A percentile compares a stretch with the other conserved stretches of the same genome.
phyloP scores from a whole-genome alignment of 2,113 vertebrate species.

The Boleophthalmus pectinirostris region DNA sequence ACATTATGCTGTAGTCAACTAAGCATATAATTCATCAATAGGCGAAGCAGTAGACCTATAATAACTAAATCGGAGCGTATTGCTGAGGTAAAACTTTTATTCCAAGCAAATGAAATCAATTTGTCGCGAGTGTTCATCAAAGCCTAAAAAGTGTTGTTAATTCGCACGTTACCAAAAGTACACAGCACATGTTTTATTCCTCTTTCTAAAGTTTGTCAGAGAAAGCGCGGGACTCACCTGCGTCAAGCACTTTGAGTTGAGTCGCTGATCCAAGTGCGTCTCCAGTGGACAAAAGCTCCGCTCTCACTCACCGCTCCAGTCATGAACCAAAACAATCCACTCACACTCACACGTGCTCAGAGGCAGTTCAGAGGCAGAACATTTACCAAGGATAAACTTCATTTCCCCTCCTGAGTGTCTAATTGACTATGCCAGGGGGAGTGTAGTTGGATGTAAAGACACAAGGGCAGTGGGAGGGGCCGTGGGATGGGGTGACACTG shows the following conservation, averaged over 20 bases:
- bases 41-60: too few species aligned
- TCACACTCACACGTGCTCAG: slow-evolving; percentile 15
- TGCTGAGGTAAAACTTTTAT: not conserved
- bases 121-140: too few species aligned
- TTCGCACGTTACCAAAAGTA: not conserved
- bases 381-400: slow-evolving; percentile 20
- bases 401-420: not conserved
- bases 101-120: too few species aligned
- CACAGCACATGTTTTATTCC: not conserved
- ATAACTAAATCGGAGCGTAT: not conserved
- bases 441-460: not conserved
- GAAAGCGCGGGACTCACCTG: slow-evolving; percentile 56
- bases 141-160: not conserved
- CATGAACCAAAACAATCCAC: not conserved
- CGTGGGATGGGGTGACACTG: slow-evolving; percentile 55
- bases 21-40: not conserved
- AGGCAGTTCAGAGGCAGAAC: slow-evolving; percentile 9
- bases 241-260: not conserved
- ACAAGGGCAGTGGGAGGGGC: slow-evolving; percentile 50
- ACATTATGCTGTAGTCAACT: not conserved
- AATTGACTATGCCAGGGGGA: not conserved
- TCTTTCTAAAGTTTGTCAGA: not conserved
- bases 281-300: slow-evolving; percentile 20
- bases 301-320: slow-evolving; percentile 2
- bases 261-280: slow-evolving; percentile 45